These are phyloP conservation scores for Potamarius usumacintae DNA, from an alignment of 2,113 vertebrate species.

Conservation along the genomic window DNA sequence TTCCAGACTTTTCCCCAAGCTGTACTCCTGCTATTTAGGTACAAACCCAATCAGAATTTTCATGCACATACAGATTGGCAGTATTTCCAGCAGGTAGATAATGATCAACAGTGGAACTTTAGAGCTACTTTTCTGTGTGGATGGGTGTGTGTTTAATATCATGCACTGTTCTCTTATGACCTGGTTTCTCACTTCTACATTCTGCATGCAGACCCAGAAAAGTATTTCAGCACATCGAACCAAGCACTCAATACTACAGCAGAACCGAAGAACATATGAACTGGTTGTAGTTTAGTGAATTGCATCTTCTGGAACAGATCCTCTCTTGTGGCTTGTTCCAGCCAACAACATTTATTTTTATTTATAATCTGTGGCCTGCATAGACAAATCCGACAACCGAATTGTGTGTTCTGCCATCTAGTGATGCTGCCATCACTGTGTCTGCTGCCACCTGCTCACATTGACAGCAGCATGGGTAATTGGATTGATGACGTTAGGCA, in stretches of 20 bases:
- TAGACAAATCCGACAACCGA: background rate
- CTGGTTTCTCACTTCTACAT: background rate
- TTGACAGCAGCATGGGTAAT: too few relatives aligned
- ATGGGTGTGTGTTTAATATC: background rate
- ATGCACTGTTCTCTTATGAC: background rate
- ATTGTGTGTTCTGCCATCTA: too few relatives aligned
- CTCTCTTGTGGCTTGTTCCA: too few relatives aligned
- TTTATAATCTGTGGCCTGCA: background rate
- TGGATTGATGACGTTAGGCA: too few relatives aligned
- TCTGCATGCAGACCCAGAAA: background rate
- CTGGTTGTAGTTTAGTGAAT: background rate
- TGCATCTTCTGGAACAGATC: too few relatives aligned
- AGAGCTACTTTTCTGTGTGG: background rate
- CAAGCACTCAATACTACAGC: background rate
- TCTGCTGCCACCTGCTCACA: too few relatives aligned
- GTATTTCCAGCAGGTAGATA: background rate
- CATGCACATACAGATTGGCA: background rate
- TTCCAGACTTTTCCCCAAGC: constrained; percentile 98
- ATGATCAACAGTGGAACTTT: background rate
- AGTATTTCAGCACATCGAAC: background rate
- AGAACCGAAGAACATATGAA: background rate
- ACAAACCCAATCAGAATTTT: background rate
- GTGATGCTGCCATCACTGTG: too few relatives aligned
- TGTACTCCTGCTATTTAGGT: constrained; percentile 97
- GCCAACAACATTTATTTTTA: too few relatives aligned